phyloP scores from a whole-genome alignment of 2,113 vertebrate species.

The Aegypius monachus region DNA sequence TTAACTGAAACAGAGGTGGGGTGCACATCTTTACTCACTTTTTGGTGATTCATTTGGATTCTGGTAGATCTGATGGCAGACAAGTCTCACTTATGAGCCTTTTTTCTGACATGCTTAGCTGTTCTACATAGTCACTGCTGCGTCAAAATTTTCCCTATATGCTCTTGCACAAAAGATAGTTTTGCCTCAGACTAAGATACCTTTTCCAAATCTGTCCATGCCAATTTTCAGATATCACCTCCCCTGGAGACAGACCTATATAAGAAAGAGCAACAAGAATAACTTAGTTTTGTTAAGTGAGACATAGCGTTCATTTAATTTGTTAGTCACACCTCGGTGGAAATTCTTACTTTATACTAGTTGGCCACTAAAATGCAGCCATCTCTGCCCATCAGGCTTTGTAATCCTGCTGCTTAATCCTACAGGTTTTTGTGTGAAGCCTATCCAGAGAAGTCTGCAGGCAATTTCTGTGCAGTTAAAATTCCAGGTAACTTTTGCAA shows the following conservation, averaged over 20 bases:
- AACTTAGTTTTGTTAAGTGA: not conserved
- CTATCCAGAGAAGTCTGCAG: not conserved
- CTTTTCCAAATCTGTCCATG: not conserved
- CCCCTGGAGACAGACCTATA: not conserved
- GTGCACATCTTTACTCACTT: not conserved
- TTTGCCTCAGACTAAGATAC: not conserved
- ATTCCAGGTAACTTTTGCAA: not conserved
- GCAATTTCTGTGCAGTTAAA: not conserved
- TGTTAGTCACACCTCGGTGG: rapidly evolving
- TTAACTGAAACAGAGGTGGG: not conserved
- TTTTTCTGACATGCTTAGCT: not conserved
- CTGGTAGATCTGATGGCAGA: not conserved
- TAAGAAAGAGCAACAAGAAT: not conserved
- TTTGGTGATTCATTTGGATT: not conserved
- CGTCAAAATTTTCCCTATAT: not conserved
- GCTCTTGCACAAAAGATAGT: not conserved
- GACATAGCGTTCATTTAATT: not conserved
- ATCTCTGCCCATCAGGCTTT: not conserved
- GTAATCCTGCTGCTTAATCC: not conserved
- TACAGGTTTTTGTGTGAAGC: not conserved
- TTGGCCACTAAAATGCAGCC: not conserved
- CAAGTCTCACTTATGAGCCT: not conserved
- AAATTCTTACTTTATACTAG: not conserved
- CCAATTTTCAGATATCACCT: not conserved
- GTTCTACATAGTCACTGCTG: not conserved